Evolutionary conservation across 2,113 vertebrate genomes (phyloP).

Genomic region (Ploceus nigricollis): DNA sequence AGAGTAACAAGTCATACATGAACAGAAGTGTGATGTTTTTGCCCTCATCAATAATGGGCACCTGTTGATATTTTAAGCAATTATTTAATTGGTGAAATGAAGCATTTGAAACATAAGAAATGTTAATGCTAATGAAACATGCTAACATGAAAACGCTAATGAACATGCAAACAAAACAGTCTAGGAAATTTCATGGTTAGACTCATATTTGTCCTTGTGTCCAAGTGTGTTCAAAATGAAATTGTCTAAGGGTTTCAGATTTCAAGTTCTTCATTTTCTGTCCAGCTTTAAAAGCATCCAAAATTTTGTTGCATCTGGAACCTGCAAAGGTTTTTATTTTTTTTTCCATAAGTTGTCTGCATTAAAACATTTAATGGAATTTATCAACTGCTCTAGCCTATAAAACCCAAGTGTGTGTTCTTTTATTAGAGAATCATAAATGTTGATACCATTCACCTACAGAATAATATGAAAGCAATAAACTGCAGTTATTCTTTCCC

Average conservation of each 20-base stretch:
- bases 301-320: background rate
- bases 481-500: background rate
- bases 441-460: background rate
- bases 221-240: background rate
- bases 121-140: background rate
- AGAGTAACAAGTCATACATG: background rate
- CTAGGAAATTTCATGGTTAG: background rate
- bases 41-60: background rate
- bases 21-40: background rate
- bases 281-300: background rate
- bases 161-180: background rate
- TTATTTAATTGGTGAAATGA: background rate
- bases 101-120: background rate
- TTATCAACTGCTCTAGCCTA: background rate
- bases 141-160: background rate
- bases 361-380: background rate
- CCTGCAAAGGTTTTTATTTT: background rate
- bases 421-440: background rate
- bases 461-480: background rate
- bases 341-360: background rate
- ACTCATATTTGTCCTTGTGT: background rate
- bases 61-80: background rate
- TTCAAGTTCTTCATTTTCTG: background rate
- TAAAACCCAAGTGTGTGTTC: background rate
- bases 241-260: background rate